Percentiles rank a stretch among this genome's conserved stretches.
These are phyloP conservation scores for Aptenodytes patagonicus DNA, from an alignment of 2,113 vertebrate genomes.

Conservation along the genomic window DNA sequence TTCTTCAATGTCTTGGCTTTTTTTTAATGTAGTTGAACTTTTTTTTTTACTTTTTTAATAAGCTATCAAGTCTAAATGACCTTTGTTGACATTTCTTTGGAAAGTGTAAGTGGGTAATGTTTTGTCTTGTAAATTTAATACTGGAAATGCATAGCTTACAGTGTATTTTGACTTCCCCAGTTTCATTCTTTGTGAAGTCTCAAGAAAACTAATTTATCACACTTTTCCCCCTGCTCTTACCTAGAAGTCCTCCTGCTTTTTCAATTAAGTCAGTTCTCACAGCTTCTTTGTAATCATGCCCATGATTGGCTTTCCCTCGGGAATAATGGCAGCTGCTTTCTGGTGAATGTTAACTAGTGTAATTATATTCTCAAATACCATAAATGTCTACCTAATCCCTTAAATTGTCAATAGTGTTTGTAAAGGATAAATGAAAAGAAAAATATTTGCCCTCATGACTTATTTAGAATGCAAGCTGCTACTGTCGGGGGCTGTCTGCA, in stretches of 20 bases:
- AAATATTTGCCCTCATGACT: constrained; percentile 34
- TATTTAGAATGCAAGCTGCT: constrained; percentile 12
- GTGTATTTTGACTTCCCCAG: background rate
- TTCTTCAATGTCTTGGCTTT: background rate
- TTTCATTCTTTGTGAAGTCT: background rate
- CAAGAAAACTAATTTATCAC: background rate
- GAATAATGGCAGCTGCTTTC: constrained; percentile 39
- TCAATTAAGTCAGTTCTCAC: background rate
- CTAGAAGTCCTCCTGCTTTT: background rate
- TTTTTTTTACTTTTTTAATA: background rate
- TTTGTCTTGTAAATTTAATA: background rate
- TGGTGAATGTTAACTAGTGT: constrained; percentile 24
- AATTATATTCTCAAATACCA: constrained; percentile 47
- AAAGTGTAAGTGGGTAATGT: background rate
- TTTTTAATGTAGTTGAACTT: background rate
- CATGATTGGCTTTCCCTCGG: background rate
- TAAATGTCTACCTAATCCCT: constrained; percentile 29
- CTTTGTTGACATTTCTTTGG: background rate
- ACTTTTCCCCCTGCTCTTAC: background rate
- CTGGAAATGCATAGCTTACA: background rate
- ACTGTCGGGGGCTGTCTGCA: background rate
- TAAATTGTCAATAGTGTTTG: constrained; percentile 37
- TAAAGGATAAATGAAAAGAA: constrained; percentile 37
- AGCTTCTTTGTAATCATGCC: background rate
- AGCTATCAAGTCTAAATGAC: background rate